Evolutionary conservation across 2,888 invertebrate genomes (phyloP).

Genomic region (Rambutsinella grinnellia): DNA sequence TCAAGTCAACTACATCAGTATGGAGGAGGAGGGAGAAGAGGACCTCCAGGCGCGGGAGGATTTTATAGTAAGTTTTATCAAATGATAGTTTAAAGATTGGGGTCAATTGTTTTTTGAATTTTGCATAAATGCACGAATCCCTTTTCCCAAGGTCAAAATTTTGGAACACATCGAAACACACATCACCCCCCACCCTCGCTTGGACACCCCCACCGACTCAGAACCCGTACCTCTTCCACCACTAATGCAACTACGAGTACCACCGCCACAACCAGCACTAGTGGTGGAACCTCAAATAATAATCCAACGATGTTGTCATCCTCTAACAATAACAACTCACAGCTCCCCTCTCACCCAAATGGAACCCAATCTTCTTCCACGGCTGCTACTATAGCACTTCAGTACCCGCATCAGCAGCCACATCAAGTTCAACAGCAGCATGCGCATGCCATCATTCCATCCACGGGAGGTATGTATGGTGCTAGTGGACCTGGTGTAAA

Average conservation of each 20-base stretch:
- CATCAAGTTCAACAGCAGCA: constrained; percentile 41
- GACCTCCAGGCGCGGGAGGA: constrained; percentile 46
- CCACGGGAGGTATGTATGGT: background rate
- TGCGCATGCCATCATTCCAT: constrained; percentile 12
- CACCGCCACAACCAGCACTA: constrained; percentile 2
- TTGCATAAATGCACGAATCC: background rate
- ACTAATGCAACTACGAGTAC: constrained; percentile 3
- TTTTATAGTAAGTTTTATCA: constrained; percentile 46
- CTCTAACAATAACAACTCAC: constrained; percentile 31
- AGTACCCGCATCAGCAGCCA: constrained; percentile 49
- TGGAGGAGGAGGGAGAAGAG: constrained; percentile 52
- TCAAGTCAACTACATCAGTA: constrained; percentile 55
- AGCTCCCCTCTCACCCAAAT: background rate
- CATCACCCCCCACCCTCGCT: constrained; percentile 46
- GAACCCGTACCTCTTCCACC: constrained; percentile 34
- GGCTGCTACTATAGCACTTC: constrained; percentile 13
- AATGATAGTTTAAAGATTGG: background rate
- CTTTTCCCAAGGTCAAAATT: constrained; percentile 44
- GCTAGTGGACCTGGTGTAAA: background rate
- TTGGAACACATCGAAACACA: constrained; percentile 40
- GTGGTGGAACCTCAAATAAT: constrained; percentile 17
- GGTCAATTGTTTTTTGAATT: constrained; percentile 1
- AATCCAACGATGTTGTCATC: background rate
- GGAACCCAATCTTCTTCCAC: constrained; percentile 5
- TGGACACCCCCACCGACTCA: constrained; percentile 28